Evolutionary conservation across 37 sponge, comb jelly and placozoan genomes (phyloP), one percentile per base, ranked within the genome.

Genomic region (Ianthella basta): DNA sequence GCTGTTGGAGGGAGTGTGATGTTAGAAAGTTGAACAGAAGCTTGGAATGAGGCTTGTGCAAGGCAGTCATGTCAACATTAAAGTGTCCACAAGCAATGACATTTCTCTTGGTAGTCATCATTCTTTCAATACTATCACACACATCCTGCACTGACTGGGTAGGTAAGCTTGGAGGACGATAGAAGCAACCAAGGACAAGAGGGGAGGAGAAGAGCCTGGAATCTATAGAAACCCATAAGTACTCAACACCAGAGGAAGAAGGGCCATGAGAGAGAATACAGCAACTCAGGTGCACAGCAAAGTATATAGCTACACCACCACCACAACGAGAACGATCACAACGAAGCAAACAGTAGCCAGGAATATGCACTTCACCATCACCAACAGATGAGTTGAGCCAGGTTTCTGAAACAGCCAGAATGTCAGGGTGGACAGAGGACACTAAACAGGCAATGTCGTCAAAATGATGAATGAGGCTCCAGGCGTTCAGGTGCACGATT

Each of bases 91-190:
- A n/a, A n/a, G n/a, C n/a, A n/a, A n/a, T n/a, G n/a, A n/a, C n/a
- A n/a, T n/a, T n/a, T n/a, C n/a, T 56, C 59, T 56, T 56, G 16
- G 15, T 56, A 18, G 18, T 56, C 59, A 56, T 56, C 59, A 56
- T 56, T 56, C 18, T 15, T 56, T 56, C 59, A 56, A 56, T 56
- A 56, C 59, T 19, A 56, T 56, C 59, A 56, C 59, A 56, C 18
- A 56, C 18, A 56, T 56, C 59, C 18, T 56, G 59, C 59, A 56
- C 59, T 56, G 59, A 56, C 18, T 56, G 59, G 59, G 59, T 19
- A 56, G 59, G 59, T 56, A 56, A 56, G 59, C 59, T 56, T 56
- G 59, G 59, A 56, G 59, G 59, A 56, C 59, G 59, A 56, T 56
- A 56, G 59, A 56, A 56, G 59, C 59, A 56, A 15, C 59, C 59